Percentiles rank a stretch among this genome's conserved stretches.
Evolutionary conservation across 2,888 invertebrate genomes (phyloP).

Genomic region (Plebejus melissa): DNA sequence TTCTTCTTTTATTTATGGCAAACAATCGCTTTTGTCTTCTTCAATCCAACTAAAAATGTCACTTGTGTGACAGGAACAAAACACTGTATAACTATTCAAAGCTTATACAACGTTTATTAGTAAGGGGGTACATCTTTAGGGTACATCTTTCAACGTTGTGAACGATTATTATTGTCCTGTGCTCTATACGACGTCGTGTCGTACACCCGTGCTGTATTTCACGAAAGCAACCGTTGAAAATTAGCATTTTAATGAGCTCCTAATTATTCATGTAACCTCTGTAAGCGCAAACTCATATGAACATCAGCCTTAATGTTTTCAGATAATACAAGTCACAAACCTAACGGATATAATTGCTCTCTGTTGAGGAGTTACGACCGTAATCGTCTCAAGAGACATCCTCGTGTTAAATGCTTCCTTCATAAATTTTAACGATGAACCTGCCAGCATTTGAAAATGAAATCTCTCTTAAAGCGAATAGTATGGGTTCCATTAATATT

Average conservation of each 20-base stretch:
- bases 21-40: no score
- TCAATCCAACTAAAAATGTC: no score
- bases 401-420: not conserved
- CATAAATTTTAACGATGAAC: not conserved
- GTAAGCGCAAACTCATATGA: not conserved
- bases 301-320: not conserved
- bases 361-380: not conserved
- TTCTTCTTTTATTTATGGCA: no score
- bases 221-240: conserved; percentile 44
- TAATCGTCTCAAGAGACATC: not conserved
- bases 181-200: conserved; percentile 59
- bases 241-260: conserved; percentile 54
- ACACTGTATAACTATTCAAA: no score
- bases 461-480: no score
- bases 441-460: not conserved
- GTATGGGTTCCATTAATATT: not conserved
- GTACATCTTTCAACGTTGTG: conserved; percentile 36
- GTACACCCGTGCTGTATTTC: conserved; percentile 44
- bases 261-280: conserved; percentile 44
- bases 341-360: not conserved
- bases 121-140: no score
- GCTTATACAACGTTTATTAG: no score
- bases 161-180: conserved; percentile 55
- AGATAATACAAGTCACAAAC: not conserved
- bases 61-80: no score